These are phyloP conservation scores for Macrocentrus cingulum DNA, from an alignment of 1,140 invertebrate genomes.

Conservation along the genomic window DNA sequence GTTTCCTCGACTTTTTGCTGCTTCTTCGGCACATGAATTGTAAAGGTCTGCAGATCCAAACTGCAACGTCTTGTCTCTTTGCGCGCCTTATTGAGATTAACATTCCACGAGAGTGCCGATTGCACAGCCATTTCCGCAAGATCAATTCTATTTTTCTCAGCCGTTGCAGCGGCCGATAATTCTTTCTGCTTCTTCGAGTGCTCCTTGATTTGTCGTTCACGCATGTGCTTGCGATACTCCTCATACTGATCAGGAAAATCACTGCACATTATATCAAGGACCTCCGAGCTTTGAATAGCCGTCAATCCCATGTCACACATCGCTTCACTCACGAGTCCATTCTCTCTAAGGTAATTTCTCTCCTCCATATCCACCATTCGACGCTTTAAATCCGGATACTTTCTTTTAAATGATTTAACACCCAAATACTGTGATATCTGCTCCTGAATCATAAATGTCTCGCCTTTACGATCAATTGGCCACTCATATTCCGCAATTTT, in stretches of 20 bases:
- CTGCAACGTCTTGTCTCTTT: constrained; percentile 69
- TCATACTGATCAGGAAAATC: constrained; percentile 96
- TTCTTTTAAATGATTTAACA: constrained; percentile 93
- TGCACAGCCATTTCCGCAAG: constrained; percentile 83
- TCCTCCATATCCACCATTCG: constrained; percentile 87
- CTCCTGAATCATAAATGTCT: constrained; percentile 86
- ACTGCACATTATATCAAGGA: constrained; percentile 90
- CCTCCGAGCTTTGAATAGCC: constrained; percentile 86
- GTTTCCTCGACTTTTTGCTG: constrained; percentile 58
- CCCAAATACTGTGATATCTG: constrained; percentile 90
- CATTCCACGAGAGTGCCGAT: constrained; percentile 87
- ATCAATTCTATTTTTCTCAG: constrained; percentile 66
- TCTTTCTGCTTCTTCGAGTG: constrained; percentile 71
- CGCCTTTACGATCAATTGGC: constrained; percentile 74
- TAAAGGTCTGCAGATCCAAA: constrained; percentile 77
- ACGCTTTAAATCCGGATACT: constrained; percentile 87
- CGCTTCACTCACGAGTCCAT: constrained; percentile 83
- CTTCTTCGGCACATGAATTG: constrained; percentile 70
- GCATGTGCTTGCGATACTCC: constrained; percentile 82
- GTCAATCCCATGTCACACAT: constrained; percentile 92
- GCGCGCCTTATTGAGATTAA: constrained; percentile 76
- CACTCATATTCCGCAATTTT: constrained; percentile 93
- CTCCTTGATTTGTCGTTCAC: constrained; percentile 76
- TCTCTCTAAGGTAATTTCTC: constrained; percentile 81
- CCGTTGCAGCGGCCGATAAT: constrained; percentile 58